Percentiles rank a stretch among this genome's conserved stretches.
These are phyloP conservation scores for Phaethon lepturus DNA, from an alignment of 2,113 vertebrate genomes.

Conservation along the genomic window DNA sequence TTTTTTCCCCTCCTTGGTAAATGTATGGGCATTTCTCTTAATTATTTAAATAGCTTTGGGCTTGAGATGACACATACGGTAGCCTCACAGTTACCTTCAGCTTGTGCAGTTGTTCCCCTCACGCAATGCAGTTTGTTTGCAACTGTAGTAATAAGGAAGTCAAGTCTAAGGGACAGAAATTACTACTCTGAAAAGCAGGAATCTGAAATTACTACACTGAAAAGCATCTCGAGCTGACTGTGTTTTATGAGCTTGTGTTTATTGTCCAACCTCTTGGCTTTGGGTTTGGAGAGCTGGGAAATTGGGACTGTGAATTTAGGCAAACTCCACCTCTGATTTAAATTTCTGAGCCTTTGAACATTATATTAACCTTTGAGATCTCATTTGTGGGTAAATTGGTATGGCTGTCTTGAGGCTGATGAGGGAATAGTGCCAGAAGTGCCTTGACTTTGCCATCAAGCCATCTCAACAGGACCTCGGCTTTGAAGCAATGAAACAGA, in stretches of 20 bases:
- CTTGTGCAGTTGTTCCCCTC: not conserved
- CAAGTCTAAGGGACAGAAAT: not conserved
- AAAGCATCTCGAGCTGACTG: fast-evolving
- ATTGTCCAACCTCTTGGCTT: not conserved
- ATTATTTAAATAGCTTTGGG: not conserved
- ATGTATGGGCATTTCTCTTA: not conserved
- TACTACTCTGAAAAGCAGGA: not conserved
- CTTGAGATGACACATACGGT: not conserved
- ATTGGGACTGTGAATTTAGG: not conserved
- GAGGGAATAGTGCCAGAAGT: not conserved
- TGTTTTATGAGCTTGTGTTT: not conserved
- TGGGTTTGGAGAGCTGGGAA: not conserved
- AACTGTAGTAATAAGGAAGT: not conserved
- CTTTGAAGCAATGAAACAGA: not conserved
- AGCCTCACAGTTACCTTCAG: not conserved
- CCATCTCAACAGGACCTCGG: not conserved
- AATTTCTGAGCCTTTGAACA: not conserved
- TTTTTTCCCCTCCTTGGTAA: not conserved
- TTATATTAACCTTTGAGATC: not conserved
- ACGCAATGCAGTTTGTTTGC: not conserved
- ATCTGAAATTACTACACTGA: fast-evolving
- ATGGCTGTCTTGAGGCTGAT: not conserved
- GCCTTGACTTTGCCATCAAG: not conserved
- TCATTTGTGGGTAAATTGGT: not conserved
- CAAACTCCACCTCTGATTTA: not conserved